These are phyloP conservation scores for Calidris pugnax DNA, from an alignment of 2,113 vertebrate species.

Conservation along the genomic window DNA sequence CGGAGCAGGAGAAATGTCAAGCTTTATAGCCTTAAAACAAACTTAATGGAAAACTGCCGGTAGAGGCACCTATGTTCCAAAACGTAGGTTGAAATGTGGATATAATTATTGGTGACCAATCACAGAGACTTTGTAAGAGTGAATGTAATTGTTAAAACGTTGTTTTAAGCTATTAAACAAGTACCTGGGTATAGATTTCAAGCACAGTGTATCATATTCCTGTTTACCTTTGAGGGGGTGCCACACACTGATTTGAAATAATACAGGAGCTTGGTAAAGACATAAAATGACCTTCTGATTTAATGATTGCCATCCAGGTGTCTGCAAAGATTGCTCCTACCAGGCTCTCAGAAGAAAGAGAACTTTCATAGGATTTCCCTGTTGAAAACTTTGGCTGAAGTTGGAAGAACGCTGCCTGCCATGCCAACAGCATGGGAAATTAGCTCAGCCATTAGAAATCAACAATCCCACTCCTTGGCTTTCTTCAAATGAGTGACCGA, in stretches of 20 bases:
- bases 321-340: not conserved
- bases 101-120: slow-evolving; percentile 18
- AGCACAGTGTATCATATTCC: not conserved
- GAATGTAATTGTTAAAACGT: not conserved
- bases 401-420: not conserved
- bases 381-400: not conserved
- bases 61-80: not conserved
- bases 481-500: not conserved
- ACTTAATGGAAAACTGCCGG: not conserved
- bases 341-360: not conserved
- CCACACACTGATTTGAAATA: not conserved
- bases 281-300: not conserved
- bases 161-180: not conserved
- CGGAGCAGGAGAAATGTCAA: not conserved
- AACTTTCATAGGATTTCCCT: not conserved
- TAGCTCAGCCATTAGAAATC: not conserved
- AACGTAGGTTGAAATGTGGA: not conserved
- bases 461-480: not conserved
- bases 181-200: not conserved
- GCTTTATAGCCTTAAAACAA: not conserved
- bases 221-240: not conserved
- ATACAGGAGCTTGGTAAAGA: not conserved
- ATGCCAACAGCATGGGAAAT: not conserved
- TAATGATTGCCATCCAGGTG: not conserved
- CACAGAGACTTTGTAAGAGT: not conserved